Percentiles rank a stretch among this genome's conserved stretches.
These are phyloP conservation scores for Galleria mellonella DNA, from an alignment of 1,140 invertebrate species.

Conservation along the genomic window DNA sequence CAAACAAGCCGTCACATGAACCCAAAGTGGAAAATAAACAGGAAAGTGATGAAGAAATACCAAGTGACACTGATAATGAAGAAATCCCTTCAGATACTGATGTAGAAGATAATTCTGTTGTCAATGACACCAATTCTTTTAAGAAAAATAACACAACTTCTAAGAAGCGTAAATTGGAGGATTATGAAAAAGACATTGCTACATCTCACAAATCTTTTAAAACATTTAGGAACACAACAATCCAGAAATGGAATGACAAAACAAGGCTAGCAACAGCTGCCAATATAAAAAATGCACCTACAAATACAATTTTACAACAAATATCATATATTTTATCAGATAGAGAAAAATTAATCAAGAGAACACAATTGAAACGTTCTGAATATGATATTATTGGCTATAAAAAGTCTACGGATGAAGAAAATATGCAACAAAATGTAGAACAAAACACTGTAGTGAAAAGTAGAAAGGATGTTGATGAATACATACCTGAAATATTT, in stretches of 20 bases:
- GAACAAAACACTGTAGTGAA: constrained; percentile 34
- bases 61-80: constrained; percentile 73
- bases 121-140: constrained; percentile 10
- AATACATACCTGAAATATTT: constrained; percentile 90
- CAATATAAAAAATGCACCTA: constrained; percentile 77
- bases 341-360: constrained; percentile 82
- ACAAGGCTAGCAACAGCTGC: constrained; percentile 82
- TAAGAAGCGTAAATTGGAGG: constrained; percentile 78
- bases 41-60: constrained; percentile 76
- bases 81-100: constrained; percentile 61
- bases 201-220: constrained; percentile 79
- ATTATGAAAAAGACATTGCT: constrained; percentile 79
- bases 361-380: constrained; percentile 87
- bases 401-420: constrained; percentile 34
- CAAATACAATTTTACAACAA: constrained; percentile 88
- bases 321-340: constrained; percentile 90
- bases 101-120: constrained; percentile 33
- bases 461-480: constrained; percentile 72
- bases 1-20: constrained; percentile 16
- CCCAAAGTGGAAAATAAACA: constrained; percentile 35
- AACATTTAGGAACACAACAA: constrained; percentile 83
- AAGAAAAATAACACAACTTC: constrained; percentile 15
- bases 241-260: constrained; percentile 96
- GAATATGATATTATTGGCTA: constrained; percentile 84
- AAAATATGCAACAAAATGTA: constrained; percentile 39